Base-by-base conservation (phyloP, 1,140 invertebrate genomes). In the Helicoverpa armigera region DNA sequence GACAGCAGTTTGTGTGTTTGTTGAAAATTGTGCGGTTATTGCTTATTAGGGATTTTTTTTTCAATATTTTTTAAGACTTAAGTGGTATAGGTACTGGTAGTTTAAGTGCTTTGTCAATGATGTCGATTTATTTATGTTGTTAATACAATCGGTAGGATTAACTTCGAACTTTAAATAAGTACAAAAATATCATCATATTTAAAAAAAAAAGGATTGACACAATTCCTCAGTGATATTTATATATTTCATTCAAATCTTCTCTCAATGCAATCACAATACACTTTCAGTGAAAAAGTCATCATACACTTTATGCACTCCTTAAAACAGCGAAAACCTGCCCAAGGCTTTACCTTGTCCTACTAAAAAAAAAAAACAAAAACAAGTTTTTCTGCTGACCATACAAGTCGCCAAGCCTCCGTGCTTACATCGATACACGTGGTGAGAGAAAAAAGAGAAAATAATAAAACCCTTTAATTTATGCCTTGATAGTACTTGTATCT, bases 381-480 rank as follows among this genome's bases (percentile, higher is more conserved):
- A 70, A 76, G 67, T 79, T 83, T 80, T 86, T 87, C 83, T 91
- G 87, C 87, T 74, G 84, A 89, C 91, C 67, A 72, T 93, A 93
- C 88, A 63, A 51, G 69, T 82, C 83, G 80, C 83, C 86, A 82
- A 89, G 87, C 87, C 81, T 81, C 75, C 88, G 82, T 80, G 83
- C 85, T 86, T 81, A 86, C 87, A 87, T 87, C 86, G 81, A 87
- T 89, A 94, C 92, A 94, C 93, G 92, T 94, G 93, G 92, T 88
- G 86, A 85, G 79, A 91, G 89, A 94, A 90, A 94, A 23, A 89
- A 91, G 90, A 93, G 88, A 92, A 93, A 90, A 94, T 92, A 93
- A 94, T 91, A 93, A 93, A 94, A 23, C 86, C 89, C 91, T 93
- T 92, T 94, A 94, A 94, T 94, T 94, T 94, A 94, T 94, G 88